Conservation (phyloP, 2,888 invertebrate species). For the Tetramorium bicarinatum region DNA sequence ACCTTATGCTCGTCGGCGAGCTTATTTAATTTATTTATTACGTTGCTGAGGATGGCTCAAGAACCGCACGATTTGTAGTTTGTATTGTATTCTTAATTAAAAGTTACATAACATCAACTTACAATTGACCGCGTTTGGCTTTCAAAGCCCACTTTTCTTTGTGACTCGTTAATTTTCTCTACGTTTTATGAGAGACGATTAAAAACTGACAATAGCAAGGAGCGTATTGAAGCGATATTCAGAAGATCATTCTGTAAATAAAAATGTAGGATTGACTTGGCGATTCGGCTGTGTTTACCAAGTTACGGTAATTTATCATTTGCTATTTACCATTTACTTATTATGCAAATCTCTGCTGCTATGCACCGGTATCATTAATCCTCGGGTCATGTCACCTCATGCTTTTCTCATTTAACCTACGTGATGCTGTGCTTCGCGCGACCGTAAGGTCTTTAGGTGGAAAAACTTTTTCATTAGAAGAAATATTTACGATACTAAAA, state of each 20-base stretch:
- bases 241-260: constrained; percentile 6
- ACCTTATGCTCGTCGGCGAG: no score
- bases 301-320: constrained; percentile 13
- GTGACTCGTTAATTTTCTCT: background rate
- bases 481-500: background rate
- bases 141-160: no score
- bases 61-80: no score
- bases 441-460: background rate
- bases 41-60: no score
- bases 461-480: constrained; percentile 10
- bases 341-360: constrained; percentile 19
- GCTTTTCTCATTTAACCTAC: constrained; percentile 28
- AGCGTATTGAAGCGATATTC: constrained; percentile 37
- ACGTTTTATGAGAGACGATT: constrained; percentile 37
- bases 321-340: constrained; percentile 25
- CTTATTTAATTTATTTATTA: no score
- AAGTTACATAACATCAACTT: no score
- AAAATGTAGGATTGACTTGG: background rate
- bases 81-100: no score
- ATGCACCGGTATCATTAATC: background rate
- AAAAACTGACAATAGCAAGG: constrained; percentile 50
- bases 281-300: constrained; percentile 1
- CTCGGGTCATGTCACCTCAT: constrained; percentile 7
- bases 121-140: no score
- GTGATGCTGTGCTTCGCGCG: background rate